Evolutionary conservation across 2,797 vertebrate species (phyloP), one percentile per base, ranked within the genome.

Genomic region (Lithobates pipiens): DNA sequence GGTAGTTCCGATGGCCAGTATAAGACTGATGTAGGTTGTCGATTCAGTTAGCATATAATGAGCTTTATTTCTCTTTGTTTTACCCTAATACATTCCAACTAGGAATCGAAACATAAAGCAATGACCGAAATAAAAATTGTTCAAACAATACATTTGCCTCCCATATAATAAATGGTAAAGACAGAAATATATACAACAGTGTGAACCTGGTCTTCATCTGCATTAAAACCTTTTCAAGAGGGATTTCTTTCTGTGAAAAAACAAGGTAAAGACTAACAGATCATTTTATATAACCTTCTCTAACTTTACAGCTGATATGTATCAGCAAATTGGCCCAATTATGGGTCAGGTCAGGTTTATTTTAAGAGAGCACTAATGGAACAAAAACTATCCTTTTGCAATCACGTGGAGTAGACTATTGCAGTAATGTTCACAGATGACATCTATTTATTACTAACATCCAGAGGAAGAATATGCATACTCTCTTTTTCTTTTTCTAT

Each of bases 191-290:
- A 78, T 65, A 39, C 57, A 77, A 36, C 32, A 25, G 27, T 77
- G 61, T 65, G 76, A 77, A 50, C 76, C 34, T 65, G 61, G 36
- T 46, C 63, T 78, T 42, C 25, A 32, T 32, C 46, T 68, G 34
- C n/a, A 42, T 61, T 85, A 61, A 80, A 80, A 80, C 15, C 61
- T 69, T 86, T 86, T 78, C 25, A 61, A 71, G 39, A 32, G 67
- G 79, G 50, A 65, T 76, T 86, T 86, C 73, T 46, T 77, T 32
- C 72, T 76, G 78, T 42, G 39, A 39, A 39, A 39, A 76, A 81
- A 42, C 44, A 81, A 27, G 72, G 16, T n/a, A 76, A 75, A 57
- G 29, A 54, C 50, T 54, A 54, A 54, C 4, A 54, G 50, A 54
- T 29, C 29, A 75, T 76, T 36, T 42, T 36, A 16, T 46, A 25